Conservation (phyloP, 1,140 invertebrate species). For the Thalassaphorura encarpata region DNA sequence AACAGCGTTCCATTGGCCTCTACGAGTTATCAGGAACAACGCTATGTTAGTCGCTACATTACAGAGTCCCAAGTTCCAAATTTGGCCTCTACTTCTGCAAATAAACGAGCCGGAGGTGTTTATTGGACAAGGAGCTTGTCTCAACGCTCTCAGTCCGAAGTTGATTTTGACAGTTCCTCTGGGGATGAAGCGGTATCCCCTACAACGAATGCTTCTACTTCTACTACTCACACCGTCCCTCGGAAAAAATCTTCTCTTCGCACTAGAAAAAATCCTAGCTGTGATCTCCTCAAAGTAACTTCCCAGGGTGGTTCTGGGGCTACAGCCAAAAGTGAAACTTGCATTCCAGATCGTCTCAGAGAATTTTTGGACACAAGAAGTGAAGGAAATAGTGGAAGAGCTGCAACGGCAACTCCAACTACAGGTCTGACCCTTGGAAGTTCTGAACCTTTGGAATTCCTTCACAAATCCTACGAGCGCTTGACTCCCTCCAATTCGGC, state of each 20-base stretch:
- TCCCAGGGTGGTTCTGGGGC: neutral
- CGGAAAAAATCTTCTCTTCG: neutral
- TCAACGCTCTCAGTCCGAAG: conserved; percentile 13
- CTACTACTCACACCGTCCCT: neutral
- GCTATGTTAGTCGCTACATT: conserved; percentile 28
- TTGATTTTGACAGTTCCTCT: conserved; percentile 20
- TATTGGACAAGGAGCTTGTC: conserved; percentile 23
- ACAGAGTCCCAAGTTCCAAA: conserved; percentile 1
- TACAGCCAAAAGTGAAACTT: neutral
- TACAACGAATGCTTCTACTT: neutral
- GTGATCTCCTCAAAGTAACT: neutral
- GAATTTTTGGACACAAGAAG: neutral
- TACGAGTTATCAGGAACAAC: conserved; percentile 20
- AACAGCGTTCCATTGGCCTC: conserved; percentile 3
- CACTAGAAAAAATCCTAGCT: neutral
- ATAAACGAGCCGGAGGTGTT: conserved; percentile 18
- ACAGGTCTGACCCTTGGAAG: conserved; percentile 4
- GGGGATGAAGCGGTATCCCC: conserved; percentile 14
- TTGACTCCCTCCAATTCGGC: conserved; percentile 1
- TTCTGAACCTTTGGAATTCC: conserved; percentile 4
- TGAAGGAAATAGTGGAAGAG: too few relatives aligned
- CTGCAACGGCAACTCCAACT: too few relatives aligned
- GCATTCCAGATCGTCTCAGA: neutral
- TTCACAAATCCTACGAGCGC: conserved; percentile 16
- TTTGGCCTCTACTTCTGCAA: conserved; percentile 12